Evolutionary conservation across 1,140 invertebrate species (phyloP).

Genomic region (Melitaea cinxia): DNA sequence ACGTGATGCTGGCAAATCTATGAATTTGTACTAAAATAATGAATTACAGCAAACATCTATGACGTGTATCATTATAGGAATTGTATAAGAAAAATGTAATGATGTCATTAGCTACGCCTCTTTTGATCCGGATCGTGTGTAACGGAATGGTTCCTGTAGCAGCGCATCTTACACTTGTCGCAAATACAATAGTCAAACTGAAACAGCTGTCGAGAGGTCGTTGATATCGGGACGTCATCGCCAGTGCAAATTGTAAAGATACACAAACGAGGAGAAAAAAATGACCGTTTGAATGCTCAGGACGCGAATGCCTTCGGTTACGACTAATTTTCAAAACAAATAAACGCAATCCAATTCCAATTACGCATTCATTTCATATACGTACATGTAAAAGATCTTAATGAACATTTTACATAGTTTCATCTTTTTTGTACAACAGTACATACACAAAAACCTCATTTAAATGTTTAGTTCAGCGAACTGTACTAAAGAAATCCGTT

Average conservation of each 20-base stretch:
- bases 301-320: conserved; percentile 2
- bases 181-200: conserved; percentile 70
- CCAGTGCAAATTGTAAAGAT: conserved; percentile 77
- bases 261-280: conserved; percentile 71
- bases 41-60: conserved; percentile 15
- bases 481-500: background rate
- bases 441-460: background rate
- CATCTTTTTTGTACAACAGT: background rate
- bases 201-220: conserved; percentile 77
- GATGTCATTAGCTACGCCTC: conserved; percentile 73
- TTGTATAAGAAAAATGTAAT: conserved; percentile 68
- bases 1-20: background rate
- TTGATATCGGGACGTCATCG: conserved; percentile 56
- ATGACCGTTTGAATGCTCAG: conserved; percentile 54
- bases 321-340: background rate
- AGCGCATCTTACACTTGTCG: conserved; percentile 66
- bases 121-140: conserved; percentile 71
- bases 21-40: background rate
- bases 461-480: background rate
- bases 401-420: background rate
- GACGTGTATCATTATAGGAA: conserved; percentile 50
- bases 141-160: conserved; percentile 67
- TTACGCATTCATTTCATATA: background rate
- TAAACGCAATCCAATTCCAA: background rate
- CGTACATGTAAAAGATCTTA: background rate